phyloP scores from a whole-genome alignment of 2,113 vertebrate species.

The Pampusana beccarii region DNA sequence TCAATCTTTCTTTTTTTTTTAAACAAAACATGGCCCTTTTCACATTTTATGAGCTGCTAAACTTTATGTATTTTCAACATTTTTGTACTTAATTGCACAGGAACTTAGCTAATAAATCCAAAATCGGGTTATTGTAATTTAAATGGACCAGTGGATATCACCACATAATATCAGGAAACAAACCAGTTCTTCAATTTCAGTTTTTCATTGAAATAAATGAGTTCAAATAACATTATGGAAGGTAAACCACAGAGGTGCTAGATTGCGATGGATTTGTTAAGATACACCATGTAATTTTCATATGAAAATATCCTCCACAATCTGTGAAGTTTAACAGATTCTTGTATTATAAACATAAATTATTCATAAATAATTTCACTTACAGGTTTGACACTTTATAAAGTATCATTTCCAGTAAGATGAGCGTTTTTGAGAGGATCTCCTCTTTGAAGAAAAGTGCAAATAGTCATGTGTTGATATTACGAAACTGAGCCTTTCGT shows the following conservation, averaged over 20 bases:
- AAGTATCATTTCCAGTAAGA: background rate
- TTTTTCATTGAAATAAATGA: background rate
- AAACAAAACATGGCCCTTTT: background rate
- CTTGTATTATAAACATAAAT: background rate
- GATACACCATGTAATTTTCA: background rate
- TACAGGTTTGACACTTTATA: background rate
- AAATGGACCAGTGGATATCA: background rate
- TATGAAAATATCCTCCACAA: background rate
- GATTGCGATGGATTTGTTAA: background rate
- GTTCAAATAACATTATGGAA: background rate
- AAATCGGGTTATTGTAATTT: background rate
- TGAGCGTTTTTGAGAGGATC: background rate
- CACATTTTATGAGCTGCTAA: background rate
- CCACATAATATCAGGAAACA: background rate
- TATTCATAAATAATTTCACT: slow-evolving; percentile 7
- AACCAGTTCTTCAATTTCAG: background rate
- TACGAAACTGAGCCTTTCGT: background rate
- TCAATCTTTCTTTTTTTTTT: background rate
- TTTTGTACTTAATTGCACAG: background rate
- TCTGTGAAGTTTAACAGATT: background rate
- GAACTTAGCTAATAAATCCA: background rate
- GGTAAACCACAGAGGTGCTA: background rate
- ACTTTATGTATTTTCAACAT: background rate
- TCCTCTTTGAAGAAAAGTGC: background rate
- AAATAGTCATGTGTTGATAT: background rate